phyloP scores from a whole-genome alignment of 1,140 invertebrate genomes.

The Meloidogyne floridensis region DNA sequence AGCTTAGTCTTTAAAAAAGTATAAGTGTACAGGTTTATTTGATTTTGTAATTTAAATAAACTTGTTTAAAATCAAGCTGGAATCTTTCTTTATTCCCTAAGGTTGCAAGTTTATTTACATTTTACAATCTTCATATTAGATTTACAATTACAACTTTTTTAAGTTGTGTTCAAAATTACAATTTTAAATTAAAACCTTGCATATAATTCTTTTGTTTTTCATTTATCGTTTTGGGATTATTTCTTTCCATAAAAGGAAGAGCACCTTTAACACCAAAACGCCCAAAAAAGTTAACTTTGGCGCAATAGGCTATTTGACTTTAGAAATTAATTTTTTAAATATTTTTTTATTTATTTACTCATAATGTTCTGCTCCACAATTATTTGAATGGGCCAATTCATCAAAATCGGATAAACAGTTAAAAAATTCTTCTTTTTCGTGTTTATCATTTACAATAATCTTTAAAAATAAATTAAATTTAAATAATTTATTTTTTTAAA shows the following conservation, averaged over 20 bases:
- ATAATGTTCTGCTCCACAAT: conserved; percentile 1
- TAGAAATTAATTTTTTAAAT: not conserved
- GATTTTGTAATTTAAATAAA: too few relatives aligned
- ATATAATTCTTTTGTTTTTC: not conserved
- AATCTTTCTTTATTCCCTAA: too few relatives aligned
- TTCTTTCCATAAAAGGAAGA: not conserved
- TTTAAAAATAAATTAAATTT: conserved; percentile 2
- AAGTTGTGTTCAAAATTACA: too few relatives aligned
- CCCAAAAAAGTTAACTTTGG: not conserved
- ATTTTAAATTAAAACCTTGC: not conserved
- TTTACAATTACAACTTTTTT: too few relatives aligned
- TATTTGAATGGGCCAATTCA: conserved; percentile 2
- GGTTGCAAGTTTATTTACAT: too few relatives aligned
- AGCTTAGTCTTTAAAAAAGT: too few relatives aligned
- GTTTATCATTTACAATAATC: conserved; percentile 10
- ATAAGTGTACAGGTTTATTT: too few relatives aligned
- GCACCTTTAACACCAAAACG: not conserved
- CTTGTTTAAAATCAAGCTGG: too few relatives aligned
- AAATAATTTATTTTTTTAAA: not conserved
- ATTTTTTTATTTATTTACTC: not conserved
- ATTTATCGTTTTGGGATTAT: not conserved
- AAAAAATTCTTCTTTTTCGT: not conserved
- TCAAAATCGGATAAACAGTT: not conserved
- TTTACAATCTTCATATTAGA: too few relatives aligned
- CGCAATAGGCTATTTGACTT: conserved; percentile 5